A percentile compares a stretch with the other conserved stretches of the same genome.
Conservation (phyloP, 2,113 vertebrate genomes). For the Myotis brandtii region DNA sequence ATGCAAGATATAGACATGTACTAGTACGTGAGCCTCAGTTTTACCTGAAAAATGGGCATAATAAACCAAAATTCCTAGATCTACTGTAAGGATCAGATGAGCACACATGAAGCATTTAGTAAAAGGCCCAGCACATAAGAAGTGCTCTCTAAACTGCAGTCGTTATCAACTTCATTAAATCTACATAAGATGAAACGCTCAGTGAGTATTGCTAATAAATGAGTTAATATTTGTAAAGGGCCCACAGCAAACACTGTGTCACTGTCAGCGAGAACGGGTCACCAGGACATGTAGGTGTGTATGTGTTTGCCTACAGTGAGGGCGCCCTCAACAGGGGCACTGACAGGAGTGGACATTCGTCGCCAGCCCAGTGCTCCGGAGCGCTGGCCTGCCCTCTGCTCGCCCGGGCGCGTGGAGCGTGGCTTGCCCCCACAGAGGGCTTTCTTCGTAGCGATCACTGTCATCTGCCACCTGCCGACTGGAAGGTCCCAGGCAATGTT, state of each 20-base stretch:
- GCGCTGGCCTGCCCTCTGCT: neutral
- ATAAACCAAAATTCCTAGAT: neutral
- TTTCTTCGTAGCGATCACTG: slow-evolving; percentile 22
- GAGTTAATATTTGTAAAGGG: neutral
- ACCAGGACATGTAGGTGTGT: neutral
- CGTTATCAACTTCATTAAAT: neutral
- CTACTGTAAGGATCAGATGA: neutral
- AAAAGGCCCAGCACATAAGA: slow-evolving; percentile 29
- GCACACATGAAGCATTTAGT: neutral
- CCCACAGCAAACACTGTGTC: neutral
- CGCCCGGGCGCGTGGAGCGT: neutral
- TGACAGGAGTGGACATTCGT: neutral
- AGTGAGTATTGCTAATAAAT: neutral
- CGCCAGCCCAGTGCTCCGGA: neutral
- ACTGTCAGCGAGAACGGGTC: neutral
- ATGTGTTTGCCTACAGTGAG: neutral
- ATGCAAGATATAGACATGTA: neutral
- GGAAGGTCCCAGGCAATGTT: neutral
- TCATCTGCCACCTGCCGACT: neutral
- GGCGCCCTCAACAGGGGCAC: neutral
- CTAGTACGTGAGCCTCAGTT: neutral
- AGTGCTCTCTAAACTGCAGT: neutral
- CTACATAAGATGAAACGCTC: neutral
- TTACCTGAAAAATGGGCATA: slow-evolving; percentile 35
- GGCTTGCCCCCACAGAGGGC: neutral